Evolutionary conservation across 1,140 invertebrate species (phyloP), one percentile per base, ranked within the genome.

Genomic region (Ladona fulva): DNA sequence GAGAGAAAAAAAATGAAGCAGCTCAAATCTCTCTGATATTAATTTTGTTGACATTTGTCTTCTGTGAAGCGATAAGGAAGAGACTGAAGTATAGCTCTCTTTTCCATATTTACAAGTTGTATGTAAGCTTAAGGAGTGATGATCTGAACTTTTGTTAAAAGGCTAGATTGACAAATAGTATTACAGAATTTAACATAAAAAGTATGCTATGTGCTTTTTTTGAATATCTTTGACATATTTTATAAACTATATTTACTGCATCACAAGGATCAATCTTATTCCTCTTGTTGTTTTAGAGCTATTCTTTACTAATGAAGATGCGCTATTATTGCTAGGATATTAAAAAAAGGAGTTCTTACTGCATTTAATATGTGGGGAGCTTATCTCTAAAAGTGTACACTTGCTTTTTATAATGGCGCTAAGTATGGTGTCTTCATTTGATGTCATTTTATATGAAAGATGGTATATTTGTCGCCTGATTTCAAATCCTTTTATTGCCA

Each of bases 91-190:
- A 22, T 66, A 6, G 52, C 52, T 66, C 52, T 66, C 52, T 66
- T 66, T 66, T 66, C n/a, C n/a, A 66, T 66, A 66, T 66, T 66
- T 66, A 66, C 52, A 66, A 66, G n/a, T 66, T 22, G 52, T 66
- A 37, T 37, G 52, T 66, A 66, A 66, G 52, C 52, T 66, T 66
- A 22, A 66, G n/a, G 12, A 16, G 52, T 66, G 52, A 66, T 66
- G 52, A 66, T 22, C n/a, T 16, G 52, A 66, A 66, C 52, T 66
- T 66, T 66, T 66, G 52, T 66, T 66, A 66, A 66, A 66, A 66
- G 52, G 52, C 52, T 66, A 66, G 52, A 66, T 66, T 66, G 52
- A 12, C 16, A 66, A 6, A 66, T 66, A 66, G 52, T 66, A 66
- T 66, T 66, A 22, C 52, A 66, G 52, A 66, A 66, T 66, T 66